Evolutionary conservation across 2,888 invertebrate genomes (phyloP).

Genomic region (Oligia latruncula): DNA sequence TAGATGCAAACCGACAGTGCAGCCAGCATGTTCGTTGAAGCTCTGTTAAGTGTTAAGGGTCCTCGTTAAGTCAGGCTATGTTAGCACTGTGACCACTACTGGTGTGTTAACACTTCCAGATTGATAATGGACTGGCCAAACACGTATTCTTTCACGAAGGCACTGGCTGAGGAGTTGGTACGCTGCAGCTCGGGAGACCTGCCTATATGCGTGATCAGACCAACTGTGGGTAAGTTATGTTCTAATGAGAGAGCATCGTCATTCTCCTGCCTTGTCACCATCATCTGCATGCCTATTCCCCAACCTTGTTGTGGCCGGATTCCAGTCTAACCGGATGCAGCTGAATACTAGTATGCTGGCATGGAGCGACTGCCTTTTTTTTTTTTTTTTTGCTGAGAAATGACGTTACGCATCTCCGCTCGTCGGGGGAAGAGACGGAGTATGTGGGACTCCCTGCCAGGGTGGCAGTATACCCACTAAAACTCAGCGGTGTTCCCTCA

Average conservation of each 20-base stretch:
- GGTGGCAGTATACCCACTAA: too few species aligned
- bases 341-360: background rate
- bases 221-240: constrained; percentile 81
- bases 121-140: constrained; percentile 91
- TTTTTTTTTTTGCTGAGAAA: too few species aligned
- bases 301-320: too few species aligned
- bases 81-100: background rate
- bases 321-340: background rate
- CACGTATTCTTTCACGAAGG: constrained; percentile 94
- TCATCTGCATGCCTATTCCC: background rate
- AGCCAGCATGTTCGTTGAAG: background rate
- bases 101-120: constrained; percentile 72
- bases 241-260: background rate
- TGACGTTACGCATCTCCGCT: too few species aligned
- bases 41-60: background rate
- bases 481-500: too few species aligned
- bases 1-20: background rate
- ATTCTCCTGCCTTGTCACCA: background rate
- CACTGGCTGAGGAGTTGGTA: constrained; percentile 92
- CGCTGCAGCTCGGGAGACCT: constrained; percentile 87
- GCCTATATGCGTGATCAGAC: constrained; percentile 92
- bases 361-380: too few species aligned
- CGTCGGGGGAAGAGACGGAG: too few species aligned
- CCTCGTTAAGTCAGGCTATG: background rate
- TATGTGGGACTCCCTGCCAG: too few species aligned